A percentile compares a stretch with the other conserved stretches of the same genome.
Evolutionary conservation across 2,113 vertebrate species (phyloP).

Genomic region (Serilophus lunatus): DNA sequence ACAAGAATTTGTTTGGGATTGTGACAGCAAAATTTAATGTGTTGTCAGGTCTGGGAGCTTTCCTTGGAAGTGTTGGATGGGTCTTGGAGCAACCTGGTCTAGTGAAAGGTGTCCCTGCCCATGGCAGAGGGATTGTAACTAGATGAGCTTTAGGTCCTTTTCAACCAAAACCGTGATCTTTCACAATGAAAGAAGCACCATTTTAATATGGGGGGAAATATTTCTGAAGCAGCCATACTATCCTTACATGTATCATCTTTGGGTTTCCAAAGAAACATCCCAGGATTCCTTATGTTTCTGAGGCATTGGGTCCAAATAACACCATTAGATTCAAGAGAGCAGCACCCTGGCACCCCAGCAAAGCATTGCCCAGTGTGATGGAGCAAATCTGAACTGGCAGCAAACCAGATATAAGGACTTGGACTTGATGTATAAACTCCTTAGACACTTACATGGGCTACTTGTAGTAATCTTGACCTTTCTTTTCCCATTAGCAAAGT

Average conservation of each 20-base stretch:
- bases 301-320: neutral
- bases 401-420: too few species aligned
- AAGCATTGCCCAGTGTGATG: neutral
- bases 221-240: neutral
- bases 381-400: neutral
- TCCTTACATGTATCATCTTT: neutral
- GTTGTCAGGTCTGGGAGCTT: neutral
- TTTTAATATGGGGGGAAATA: neutral
- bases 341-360: too few species aligned
- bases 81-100: neutral
- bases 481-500: neutral
- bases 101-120: neutral
- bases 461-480: neutral
- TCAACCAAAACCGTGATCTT: neutral
- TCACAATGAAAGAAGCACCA: neutral
- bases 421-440: neutral
- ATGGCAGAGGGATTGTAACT: neutral
- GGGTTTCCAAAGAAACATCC: neutral
- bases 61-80: neutral
- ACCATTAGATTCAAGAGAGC: rapidly evolving
- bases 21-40: neutral
- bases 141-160: neutral
- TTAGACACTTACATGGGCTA: neutral
- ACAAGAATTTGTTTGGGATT: neutral
- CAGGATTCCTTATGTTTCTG: neutral